phyloP scores from a whole-genome alignment of 1,140 invertebrate species.

The Chymomyza costata region DNA sequence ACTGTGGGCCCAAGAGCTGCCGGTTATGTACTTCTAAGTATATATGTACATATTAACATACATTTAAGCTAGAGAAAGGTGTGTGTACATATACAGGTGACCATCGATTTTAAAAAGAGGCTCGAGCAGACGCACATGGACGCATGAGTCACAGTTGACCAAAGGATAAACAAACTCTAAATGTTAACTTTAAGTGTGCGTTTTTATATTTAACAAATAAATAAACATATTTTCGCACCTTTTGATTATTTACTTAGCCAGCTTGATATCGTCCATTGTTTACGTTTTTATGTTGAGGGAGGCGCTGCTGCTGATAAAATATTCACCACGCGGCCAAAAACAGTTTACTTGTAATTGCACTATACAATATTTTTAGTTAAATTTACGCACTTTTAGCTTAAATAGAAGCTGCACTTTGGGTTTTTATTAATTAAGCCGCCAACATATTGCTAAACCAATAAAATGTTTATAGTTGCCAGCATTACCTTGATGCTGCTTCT shows the following conservation, averaged over 20 bases:
- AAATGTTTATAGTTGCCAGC: neutral
- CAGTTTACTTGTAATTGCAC: slow-evolving; percentile 4
- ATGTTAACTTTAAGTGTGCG: neutral
- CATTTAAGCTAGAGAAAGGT: too few relatives aligned
- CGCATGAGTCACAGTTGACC: slow-evolving; percentile 46
- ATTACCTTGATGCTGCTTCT: too few relatives aligned
- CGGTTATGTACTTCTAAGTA: too few relatives aligned
- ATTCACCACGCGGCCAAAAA: slow-evolving; percentile 1
- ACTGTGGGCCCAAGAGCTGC: too few relatives aligned
- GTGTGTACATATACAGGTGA: slow-evolving; percentile 16
- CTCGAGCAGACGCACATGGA: neutral
- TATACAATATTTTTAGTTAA: too few relatives aligned
- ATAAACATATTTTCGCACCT: slow-evolving; percentile 17
- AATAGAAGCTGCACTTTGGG: slow-evolving; percentile 56
- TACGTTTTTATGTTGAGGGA: slow-evolving; percentile 51
- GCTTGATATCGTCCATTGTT: slow-evolving; percentile 67
- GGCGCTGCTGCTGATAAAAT: neutral
- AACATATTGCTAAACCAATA: too few relatives aligned
- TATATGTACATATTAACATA: too few relatives aligned
- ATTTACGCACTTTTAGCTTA: slow-evolving; percentile 18
- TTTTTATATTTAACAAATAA: too few relatives aligned
- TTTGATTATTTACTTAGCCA: slow-evolving; percentile 36
- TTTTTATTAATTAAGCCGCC: slow-evolving; percentile 20
- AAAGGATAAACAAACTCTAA: too few relatives aligned
- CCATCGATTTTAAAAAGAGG: slow-evolving; percentile 53